Evolutionary conservation across 2,797 vertebrate species (phyloP), one percentile per base, ranked within the genome.

Genomic region (Craterocephalus amniculus): DNA sequence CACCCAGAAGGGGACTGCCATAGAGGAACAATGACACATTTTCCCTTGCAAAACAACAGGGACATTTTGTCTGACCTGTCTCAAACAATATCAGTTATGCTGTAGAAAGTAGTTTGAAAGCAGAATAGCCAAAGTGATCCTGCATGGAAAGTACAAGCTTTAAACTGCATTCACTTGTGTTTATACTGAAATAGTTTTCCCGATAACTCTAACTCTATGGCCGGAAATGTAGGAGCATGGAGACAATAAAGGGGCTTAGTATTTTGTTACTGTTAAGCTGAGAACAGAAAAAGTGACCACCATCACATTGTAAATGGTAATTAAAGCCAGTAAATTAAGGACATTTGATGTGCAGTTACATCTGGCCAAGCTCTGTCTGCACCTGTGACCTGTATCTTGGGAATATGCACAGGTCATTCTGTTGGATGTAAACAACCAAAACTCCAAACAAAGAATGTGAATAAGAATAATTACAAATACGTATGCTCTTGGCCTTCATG

Each of bases 1-100:
- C 87, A 88, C 93, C 93, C 95, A 95, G 93, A 95, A 95, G 94
- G 94, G 94, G 90, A 92, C 94, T 84, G 89, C 75, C 73, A 87
- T 72, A 87, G 81, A 89, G 88, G 91, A 90, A 94, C 92, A 95
- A 94, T 93, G 88, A 82, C 63, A 78, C 84, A 77, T 87, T 91
- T 91, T 91, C 77, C 81, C 83, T 90, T 91, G 78, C 90, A 91
- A 91, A 92, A 93, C 91, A 91, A 90, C 89, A 85, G 85, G 79
- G 88, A 84, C 91, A 84, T 92, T 94, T 91, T 93, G 92, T 94
- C 86, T 86, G 75, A 87, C 81, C 91, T 93, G 92, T 93, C 91
- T 80, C 20, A 65, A 81, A 83, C 91, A 91, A 91, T 94, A 84
- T 90, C 86, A 89, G 89, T 93, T 91, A 88, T 59, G 60, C 58